These are phyloP conservation scores for Otolemur garnettii DNA, from an alignment of 2,113 vertebrate species.

Conservation along the genomic window DNA sequence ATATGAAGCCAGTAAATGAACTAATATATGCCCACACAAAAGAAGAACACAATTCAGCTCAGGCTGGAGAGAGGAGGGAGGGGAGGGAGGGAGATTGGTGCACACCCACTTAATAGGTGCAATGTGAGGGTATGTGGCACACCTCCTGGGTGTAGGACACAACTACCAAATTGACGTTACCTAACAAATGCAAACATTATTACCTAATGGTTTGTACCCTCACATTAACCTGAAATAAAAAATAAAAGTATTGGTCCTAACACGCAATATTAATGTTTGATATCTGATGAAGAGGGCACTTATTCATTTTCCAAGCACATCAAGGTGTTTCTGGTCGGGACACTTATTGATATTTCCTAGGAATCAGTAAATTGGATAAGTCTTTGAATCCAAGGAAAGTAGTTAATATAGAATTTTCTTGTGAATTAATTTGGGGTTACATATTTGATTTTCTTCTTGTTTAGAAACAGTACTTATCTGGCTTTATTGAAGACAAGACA, in stretches of 20 bases:
- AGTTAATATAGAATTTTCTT: slow-evolving; percentile 9
- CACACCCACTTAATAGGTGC: too few species aligned
- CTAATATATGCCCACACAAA: too few species aligned
- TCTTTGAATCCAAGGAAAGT: not conserved
- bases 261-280: not conserved
- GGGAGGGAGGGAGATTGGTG: too few species aligned
- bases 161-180: too few species aligned
- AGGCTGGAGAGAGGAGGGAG: too few species aligned
- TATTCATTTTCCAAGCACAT: not conserved
- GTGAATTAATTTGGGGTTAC: not conserved
- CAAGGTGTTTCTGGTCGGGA: not conserved
- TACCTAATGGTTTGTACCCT: too few species aligned
- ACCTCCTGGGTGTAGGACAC: too few species aligned
- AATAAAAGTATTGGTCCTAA: not conserved
- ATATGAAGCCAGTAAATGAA: too few species aligned
- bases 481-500: not conserved
- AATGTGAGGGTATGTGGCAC: too few species aligned
- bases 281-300: not conserved
- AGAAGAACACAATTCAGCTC: too few species aligned
- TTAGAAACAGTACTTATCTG: not conserved
- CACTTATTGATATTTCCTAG: not conserved
- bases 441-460: not conserved
- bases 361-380: not conserved
- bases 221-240: too few species aligned
- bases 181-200: too few species aligned